Base-by-base conservation (phyloP, 2,888 invertebrate genomes). In the Hyles lineata region DNA sequence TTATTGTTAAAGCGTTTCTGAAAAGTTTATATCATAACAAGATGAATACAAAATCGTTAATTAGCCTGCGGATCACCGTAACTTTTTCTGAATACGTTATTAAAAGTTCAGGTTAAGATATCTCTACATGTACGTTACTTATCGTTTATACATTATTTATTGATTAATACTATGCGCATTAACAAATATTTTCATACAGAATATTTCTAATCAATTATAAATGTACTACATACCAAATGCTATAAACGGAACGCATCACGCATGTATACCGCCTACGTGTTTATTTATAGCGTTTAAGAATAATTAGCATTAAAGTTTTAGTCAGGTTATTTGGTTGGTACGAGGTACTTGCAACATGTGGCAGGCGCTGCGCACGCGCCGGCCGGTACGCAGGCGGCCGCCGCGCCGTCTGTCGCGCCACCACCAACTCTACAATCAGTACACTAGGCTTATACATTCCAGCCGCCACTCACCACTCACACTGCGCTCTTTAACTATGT, bases 351-450 rank as follows among this genome's bases (percentile, higher is more conserved):
- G 55, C 23, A 11, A 23, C 29, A 32, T 52, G 25, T 70, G 70
- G 72, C 58, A 52, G 62, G 62, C 55, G 25, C 52, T 79, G 86
- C 87, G 86, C 89, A 85, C 83, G 83, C 85, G 83, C 83, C 85
- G 86, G 86, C 87, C 86, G 85, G 79, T 32, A 82, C 79, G 85
- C 79, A 81, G 83, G 78, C 76, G 78, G 85, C 76, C 86, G 90
- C 90, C 90, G 89, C 86, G 91, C 93, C 85, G 93, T 92, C 92
- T 91, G 87, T 85, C 83, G 79, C 81, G 79, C 77, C 81, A 76
- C 78, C 84, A 89, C 88, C 90, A n/a, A 88, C 82, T 89, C 89
- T 83, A 82, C 76, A 77, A 76, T 71, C 73, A 58, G 23, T 58
- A 72, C 23, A 50, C 23, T 67, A 15, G 17, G 50, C 67, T 21